phyloP scores from a whole-genome alignment of 2,888 invertebrate genomes.

The Scrobipalpa costella region DNA sequence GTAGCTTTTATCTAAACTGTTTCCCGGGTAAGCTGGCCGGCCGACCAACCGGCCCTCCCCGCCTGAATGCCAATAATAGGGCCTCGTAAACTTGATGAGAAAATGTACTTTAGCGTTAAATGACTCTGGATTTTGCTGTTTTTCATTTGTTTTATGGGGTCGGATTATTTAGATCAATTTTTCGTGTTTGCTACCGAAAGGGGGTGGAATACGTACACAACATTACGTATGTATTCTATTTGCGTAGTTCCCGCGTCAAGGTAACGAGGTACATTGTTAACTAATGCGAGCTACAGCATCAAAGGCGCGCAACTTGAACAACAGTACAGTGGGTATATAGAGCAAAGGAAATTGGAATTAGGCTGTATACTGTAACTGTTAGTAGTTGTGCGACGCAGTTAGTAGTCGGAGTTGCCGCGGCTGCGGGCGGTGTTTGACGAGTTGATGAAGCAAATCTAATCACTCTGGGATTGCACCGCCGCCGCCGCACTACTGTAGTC shows the following conservation, averaged over 20 bases:
- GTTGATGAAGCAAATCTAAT: conserved; percentile 33
- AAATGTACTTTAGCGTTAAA: conserved; percentile 23
- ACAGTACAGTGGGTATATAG: background rate
- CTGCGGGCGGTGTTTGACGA: conserved; percentile 28
- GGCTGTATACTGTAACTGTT: conserved; percentile 18
- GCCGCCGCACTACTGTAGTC: conserved; percentile 16
- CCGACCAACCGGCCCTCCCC: conserved; percentile 12
- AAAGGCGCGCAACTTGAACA: conserved; percentile 10
- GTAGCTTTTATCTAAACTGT: conserved; percentile 24
- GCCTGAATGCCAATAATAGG: conserved; percentile 24
- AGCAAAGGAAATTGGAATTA: conserved; percentile 22
- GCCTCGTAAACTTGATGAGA: conserved; percentile 20
- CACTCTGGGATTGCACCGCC: conserved; percentile 28
- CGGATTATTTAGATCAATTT: conserved; percentile 3
- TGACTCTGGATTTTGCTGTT: conserved; percentile 22
- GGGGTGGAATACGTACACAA: background rate
- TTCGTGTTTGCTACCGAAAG: background rate
- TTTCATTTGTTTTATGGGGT: conserved; percentile 7
- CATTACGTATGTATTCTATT: background rate
- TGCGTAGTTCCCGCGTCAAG: background rate
- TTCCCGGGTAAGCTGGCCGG: conserved; percentile 18
- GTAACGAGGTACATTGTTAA: background rate
- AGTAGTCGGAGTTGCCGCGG: conserved; percentile 9
- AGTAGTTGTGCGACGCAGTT: conserved; percentile 15
- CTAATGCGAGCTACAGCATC: conserved; percentile 5